Evolutionary conservation across 1,140 invertebrate species (phyloP).

Genomic region (Drosophila aff.): DNA sequence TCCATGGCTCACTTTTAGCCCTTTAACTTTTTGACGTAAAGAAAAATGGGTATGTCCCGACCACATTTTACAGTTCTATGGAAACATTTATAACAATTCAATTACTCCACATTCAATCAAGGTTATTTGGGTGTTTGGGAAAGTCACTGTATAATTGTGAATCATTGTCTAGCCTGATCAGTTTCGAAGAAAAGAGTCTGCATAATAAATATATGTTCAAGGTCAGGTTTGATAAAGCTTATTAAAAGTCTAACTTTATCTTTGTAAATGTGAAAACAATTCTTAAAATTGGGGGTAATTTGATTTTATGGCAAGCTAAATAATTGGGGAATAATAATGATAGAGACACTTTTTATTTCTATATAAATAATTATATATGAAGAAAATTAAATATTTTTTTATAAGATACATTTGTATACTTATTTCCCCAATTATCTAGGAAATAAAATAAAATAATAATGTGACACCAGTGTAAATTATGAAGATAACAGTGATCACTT

Average conservation of each 20-base stretch:
- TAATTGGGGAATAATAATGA: background rate
- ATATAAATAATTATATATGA: background rate
- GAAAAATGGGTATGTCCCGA: slow-evolving; percentile 14
- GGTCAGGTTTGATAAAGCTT: background rate
- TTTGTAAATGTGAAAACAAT: background rate
- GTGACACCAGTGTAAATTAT: too few species aligned
- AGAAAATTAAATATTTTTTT: background rate
- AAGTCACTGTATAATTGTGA: slow-evolving; percentile 1
- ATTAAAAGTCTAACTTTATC: too few species aligned
- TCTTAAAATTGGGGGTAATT: background rate
- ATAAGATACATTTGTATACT: background rate
- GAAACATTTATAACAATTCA: slow-evolving; percentile 17
- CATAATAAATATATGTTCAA: slow-evolving; percentile 1
- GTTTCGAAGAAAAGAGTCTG: background rate
- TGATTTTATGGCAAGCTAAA: background rate
- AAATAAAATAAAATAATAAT: too few species aligned
- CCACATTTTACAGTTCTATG: slow-evolving; percentile 10
- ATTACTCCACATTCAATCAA: background rate
- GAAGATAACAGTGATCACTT: background rate
- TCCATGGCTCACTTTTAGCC: background rate
- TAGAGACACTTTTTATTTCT: background rate
- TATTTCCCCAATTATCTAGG: too few species aligned
- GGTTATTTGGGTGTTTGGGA: background rate
- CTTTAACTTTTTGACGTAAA: slow-evolving; percentile 8
- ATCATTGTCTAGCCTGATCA: background rate